Conservation (phyloP, 2,113 vertebrate species). For the Nothocercus julius region DNA sequence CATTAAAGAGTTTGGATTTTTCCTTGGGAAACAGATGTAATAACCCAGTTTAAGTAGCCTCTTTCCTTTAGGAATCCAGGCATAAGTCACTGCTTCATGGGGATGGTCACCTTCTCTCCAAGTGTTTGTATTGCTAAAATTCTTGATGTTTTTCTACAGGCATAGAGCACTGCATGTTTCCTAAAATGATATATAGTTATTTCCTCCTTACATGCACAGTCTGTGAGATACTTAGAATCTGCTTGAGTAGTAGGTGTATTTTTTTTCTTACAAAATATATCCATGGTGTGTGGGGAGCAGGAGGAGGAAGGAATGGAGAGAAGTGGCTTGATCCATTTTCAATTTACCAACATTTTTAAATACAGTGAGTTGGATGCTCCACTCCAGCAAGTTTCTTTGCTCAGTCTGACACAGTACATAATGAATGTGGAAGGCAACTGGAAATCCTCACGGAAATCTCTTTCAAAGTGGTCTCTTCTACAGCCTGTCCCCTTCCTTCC, state of each 20-base stretch:
- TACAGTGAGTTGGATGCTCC: not conserved
- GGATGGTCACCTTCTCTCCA: not conserved
- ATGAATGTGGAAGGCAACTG: not conserved
- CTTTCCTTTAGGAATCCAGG: not conserved
- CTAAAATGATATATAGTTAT: not conserved
- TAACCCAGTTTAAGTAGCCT: not conserved
- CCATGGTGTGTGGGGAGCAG: not conserved
- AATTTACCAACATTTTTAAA: not conserved
- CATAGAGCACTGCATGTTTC: not conserved
- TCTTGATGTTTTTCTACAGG: not conserved
- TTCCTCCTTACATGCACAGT: not conserved
- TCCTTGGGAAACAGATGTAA: not conserved
- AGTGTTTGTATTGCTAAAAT: not conserved
- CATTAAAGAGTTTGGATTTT: not conserved
- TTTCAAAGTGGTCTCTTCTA: not conserved
- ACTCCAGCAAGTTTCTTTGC: not conserved
- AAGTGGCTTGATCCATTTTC: not conserved
- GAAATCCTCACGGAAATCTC: not conserved
- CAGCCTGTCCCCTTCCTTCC: not conserved
- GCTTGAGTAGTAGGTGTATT: not conserved
- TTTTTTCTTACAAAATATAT: conserved; percentile 10
- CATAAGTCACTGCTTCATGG: not conserved
- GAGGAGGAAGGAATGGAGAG: not conserved
- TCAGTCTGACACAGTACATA: too few relatives aligned
- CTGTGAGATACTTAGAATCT: not conserved